A percentile compares a stretch with the other conserved stretches of the same genome.
phyloP scores from a whole-genome alignment of 2,113 vertebrate species.

The Hippocampus barbouri region DNA sequence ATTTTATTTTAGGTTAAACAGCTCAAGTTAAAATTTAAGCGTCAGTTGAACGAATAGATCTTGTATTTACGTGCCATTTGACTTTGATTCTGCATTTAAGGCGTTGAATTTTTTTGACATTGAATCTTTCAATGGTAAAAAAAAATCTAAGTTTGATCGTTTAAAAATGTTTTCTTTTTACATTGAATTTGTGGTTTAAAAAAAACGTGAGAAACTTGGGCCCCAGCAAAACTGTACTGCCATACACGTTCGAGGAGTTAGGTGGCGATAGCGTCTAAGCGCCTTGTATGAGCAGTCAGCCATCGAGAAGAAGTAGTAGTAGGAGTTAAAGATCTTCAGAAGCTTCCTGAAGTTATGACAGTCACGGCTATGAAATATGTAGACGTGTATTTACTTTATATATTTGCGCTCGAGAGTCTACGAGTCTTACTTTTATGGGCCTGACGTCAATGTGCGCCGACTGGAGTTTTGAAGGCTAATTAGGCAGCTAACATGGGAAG shows the following conservation, averaged over 20 bases:
- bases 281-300: neutral
- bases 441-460: neutral
- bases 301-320: neutral
- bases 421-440: neutral
- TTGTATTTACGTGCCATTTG: too few species aligned
- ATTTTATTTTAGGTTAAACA: too few species aligned
- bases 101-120: too few species aligned
- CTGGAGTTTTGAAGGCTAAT: neutral
- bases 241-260: neutral
- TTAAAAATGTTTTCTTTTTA: too few species aligned
- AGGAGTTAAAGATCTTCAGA: neutral
- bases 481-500: neutral
- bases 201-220: too few species aligned
- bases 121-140: too few species aligned
- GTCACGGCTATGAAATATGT: rapidly evolving
- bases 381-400: neutral
- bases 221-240: too few species aligned
- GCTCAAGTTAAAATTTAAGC: too few species aligned
- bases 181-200: too few species aligned
- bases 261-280: neutral
- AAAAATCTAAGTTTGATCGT: too few species aligned
- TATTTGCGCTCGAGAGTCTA: neutral
- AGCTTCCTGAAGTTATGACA: neutral
- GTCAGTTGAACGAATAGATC: too few species aligned
- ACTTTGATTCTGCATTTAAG: too few species aligned